phyloP scores from a whole-genome alignment of 2,113 vertebrate genomes.

The Amblyornis subalaris region DNA sequence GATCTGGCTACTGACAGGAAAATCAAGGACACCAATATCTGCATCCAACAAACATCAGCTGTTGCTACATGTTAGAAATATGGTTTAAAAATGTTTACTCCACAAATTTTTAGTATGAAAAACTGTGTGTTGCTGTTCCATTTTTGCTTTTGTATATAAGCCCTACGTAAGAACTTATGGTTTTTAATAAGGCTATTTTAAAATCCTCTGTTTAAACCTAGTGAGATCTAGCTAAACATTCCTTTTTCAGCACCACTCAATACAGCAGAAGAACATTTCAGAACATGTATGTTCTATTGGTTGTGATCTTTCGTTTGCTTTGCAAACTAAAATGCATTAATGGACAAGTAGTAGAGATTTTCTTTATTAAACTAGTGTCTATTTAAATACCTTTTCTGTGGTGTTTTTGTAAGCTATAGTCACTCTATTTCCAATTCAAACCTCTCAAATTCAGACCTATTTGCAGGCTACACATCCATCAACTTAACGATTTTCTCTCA shows the following conservation, averaged over 20 bases:
- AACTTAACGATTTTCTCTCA: not conserved
- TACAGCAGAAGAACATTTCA: not conserved
- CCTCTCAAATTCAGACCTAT: not conserved
- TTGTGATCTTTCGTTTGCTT: not conserved
- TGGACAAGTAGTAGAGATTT: not conserved
- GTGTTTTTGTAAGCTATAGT: not conserved
- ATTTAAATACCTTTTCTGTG: not conserved
- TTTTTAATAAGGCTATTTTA: not conserved
- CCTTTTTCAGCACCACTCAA: not conserved
- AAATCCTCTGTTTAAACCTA: not conserved
- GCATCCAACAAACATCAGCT: not conserved
- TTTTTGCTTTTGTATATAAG: not conserved
- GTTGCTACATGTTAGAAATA: not conserved
- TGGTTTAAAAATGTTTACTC: not conserved
- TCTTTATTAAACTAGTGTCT: not conserved
- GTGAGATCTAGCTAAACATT: not conserved
- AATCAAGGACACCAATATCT: not conserved
- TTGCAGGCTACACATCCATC: not conserved
- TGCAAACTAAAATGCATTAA: not conserved
- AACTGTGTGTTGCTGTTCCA: not conserved
- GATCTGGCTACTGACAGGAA: not conserved
- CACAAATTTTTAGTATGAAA: not conserved
- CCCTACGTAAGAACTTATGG: fast-evolving
- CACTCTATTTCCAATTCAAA: not conserved
- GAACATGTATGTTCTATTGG: not conserved